A percentile compares a stretch with the other conserved stretches of the same genome.
phyloP scores from a whole-genome alignment of 2,797 vertebrate species.

The Enteromius thamalakanensis region DNA sequence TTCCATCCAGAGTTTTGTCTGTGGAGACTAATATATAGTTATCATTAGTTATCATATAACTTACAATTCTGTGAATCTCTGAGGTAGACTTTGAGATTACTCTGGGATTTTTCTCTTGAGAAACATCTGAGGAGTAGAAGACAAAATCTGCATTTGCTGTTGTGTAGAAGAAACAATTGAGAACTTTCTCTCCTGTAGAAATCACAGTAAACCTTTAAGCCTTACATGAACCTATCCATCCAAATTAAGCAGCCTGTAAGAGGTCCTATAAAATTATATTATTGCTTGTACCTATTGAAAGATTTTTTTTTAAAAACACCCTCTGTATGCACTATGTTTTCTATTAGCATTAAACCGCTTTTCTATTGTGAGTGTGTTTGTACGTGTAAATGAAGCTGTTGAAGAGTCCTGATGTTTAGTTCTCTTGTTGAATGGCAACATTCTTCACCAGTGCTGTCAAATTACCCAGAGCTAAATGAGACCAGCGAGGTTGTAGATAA shows the following conservation, averaged over 20 bases:
- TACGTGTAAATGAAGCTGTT: conserved; percentile 59
- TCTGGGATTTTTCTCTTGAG: background rate
- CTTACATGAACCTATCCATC: background rate
- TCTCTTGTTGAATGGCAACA: conserved; percentile 67
- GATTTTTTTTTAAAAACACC: background rate
- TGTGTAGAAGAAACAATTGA: background rate
- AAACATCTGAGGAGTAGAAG: background rate
- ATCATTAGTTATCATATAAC: background rate
- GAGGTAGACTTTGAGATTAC: background rate
- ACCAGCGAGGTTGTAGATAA: conserved; percentile 67
- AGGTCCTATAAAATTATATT: background rate
- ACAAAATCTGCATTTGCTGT: background rate
- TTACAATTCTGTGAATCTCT: background rate
- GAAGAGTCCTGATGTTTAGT: conserved; percentile 65
- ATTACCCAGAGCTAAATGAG: conserved; percentile 71
- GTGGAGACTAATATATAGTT: background rate
- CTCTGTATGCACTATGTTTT: background rate
- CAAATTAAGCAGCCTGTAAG: background rate
- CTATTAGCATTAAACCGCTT: conserved; percentile 62
- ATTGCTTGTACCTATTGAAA: background rate
- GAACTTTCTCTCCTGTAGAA: background rate
- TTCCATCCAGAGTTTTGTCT: background rate
- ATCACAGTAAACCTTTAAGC: background rate
- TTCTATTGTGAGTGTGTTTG: conserved; percentile 63
- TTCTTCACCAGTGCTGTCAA: conserved; percentile 71